Base-by-base conservation (phyloP, 1,140 invertebrate genomes). In the Dendroctonus valens region DNA sequence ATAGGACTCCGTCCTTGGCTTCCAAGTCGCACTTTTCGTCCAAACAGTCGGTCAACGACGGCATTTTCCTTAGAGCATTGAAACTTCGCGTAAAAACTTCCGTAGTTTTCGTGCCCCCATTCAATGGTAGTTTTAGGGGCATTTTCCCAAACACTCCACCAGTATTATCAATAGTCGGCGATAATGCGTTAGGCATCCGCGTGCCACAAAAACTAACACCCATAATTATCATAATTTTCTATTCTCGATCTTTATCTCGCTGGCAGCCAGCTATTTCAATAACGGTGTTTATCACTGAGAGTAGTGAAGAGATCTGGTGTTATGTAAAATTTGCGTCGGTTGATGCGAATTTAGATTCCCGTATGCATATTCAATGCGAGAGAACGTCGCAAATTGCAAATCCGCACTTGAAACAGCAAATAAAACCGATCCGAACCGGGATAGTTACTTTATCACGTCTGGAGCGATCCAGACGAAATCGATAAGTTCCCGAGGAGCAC, bases 1-100 rank as follows among this genome's bases (percentile, higher is more conserved):
- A 63, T 15, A 76, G 57, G 9, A 76, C 66, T 40, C 73, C 61
- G 38, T 69, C 57, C 26, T 49, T 50, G 7, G 40, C 26, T 9
- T 68, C 66, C 52, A 44, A 7, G 0, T 0, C 44, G 14, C 39
- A 41, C n/a, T 70, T 69, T n/a, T 72, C 69, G 50, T 68, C 60
- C 26, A 75, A 69, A 66, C 75, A 76, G 67, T 76, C 75, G 39
- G 67, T 69, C 11, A 76, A 60, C n/a, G 73, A 76, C 0, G 73
- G 70, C 26, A 38, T 51, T 51, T 48, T 26, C 8, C 39, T 54
- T 38, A 72, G 6, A n/a, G 12, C 44, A 12, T 50, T 58, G 15
- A 61, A 39, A 49, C 60, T 50, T 38, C 38, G 41, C 42, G 14
- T 37, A 53, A 52, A 39, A 65, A 38, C 15, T 14, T 59, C 53